Evolutionary conservation across 2,113 vertebrate species (phyloP), one percentile per base, ranked within the genome.

Genomic region (Damaliscus lunatus): DNA sequence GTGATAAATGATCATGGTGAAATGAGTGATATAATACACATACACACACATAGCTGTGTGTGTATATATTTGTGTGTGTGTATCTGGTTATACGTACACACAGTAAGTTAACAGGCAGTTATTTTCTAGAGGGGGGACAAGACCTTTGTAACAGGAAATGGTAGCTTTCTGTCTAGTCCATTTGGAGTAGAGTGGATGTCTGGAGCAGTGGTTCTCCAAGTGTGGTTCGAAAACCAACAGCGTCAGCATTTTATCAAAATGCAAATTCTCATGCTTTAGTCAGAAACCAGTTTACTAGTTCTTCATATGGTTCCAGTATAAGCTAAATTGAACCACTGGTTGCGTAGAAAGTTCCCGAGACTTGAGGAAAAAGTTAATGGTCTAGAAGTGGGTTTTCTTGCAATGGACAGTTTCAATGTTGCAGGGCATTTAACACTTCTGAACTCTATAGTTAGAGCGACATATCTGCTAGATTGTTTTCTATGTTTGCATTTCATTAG

Each of bases 331-430:
- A 91, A 85, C 64, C 33, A 84, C 19, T 90, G 29, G 40, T 23
- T 90, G 16, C 50, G 84, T 27, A 93, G 64, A 95, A 96, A 84
- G 11, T 94, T 98, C 64, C 43, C 96, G 94, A 93, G n/a, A 81
- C 13, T 80, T 85, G 16, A 43, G 40, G 21, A 80, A 95, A 87
- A 80, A 92, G 31, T 6, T 96, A 80, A 40, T 92, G 62, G 60
- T 60, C 50, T 88, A 85, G 50, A 92, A 86, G 43, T 88, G 81
- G 67, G 0, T 7, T 71, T 89, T 87, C 13, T 97, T 81, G 1
- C 36, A 89, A 9, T 57, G 46, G 48, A 85, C 52, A 86, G 12
- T 92, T 36, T 93, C 19, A 57, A 12, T 11, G 31, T 60, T 8
- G 62, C n/a, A 89, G 52, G 27, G 17, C 53, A 64, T 92, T 96